Evolutionary conservation across 2,888 invertebrate genomes (phyloP), one percentile per base, ranked within the genome.

Genomic region (Calephelis perditalis): DNA sequence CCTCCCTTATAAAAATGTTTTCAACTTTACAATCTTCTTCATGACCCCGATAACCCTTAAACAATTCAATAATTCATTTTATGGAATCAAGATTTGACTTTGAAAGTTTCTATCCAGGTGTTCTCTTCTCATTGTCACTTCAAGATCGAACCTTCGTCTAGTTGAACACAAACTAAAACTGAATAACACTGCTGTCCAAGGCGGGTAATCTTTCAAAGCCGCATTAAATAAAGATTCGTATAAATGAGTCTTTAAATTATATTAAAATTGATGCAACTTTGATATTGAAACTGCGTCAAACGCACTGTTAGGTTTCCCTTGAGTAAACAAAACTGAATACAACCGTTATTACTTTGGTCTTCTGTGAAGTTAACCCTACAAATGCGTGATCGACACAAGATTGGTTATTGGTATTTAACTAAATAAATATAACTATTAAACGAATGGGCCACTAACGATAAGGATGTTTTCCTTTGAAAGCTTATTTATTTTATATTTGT

Each of bases 101-200:
- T 80, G 73, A 82, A 78, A 83, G 73, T 68, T 63, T 68, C 60
- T 58, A 71, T 72, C 83, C 84, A 84, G 82, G 78, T 84, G 82
- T 76, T 62, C 45, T 46, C 57, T 63, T 58, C 45, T 57, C 52
- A 49, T 52, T 52, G 54, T 54, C 36, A 35, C 52, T 35, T 36
- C 54, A 54, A 54, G 54, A 36, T 54, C 54, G 35, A 54, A 54
- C 54, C 54, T 54, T 54, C 54, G 54, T 54, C 54, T 54, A 54
- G 54, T 35, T 36, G 36, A 36, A 54, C 35, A 54, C 35, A 57
- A 45, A 11, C 40, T 35, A 26, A 52, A 26, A 52, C 52, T 26
- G 49, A 58, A 49, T 43, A 49, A 57, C 35, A 44, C 46, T 52
- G 37, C 15, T 52, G n/a, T 40, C 40, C 52, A 58, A n/a, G 52